Base-by-base conservation (phyloP, 2,888 invertebrate species). In the Rhorus exstirpatorius region DNA sequence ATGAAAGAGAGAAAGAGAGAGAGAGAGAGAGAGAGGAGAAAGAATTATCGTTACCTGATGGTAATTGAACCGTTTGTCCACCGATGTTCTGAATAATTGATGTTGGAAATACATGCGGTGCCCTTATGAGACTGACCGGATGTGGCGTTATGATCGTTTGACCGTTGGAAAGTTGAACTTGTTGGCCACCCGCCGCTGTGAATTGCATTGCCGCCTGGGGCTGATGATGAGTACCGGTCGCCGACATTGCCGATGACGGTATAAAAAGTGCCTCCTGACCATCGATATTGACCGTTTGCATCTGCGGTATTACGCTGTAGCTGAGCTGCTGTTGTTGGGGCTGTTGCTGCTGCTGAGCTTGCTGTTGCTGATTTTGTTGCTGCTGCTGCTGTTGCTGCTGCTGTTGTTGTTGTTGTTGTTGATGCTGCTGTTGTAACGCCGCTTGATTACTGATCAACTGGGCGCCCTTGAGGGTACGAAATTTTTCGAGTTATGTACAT, bases 181-280 rank as follows among this genome's bases (percentile, higher is more conserved):
- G 92, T 41, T 93, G 92, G n/a, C 92, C 91, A 58, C 91, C 90
- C 1, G 93, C 90, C 1, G 92, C 89, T 0, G 93, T 70, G 38
- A 93, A 93, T 46, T 93, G 93, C 92, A 93, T 92, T 0, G 92
- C 86, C 0, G 93, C 91, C 81, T 93, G 93, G 1, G 88, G 85
- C 77, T 93, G 93, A 91, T 93, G 90, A 93, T 95, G 91, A 87
- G 93, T 85, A 90, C 93, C 93, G 88, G 89, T 88, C 0, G 90
- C 89, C 0, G 91, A 95, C 86, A 95, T 95, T 24, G 95, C 95
- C 83, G 96, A 95, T 17, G 97, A 96, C 2, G 98, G 98, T 89
- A 98, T 98, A 91, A 98, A 97, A 21, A 98, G 94, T 0, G 98
- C 98, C 90, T 98, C 98, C 91, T 98, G 98, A 0, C 98, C 98